These are phyloP conservation scores for Selenia dentaria DNA, from an alignment of 2,888 invertebrate species.

Conservation along the genomic window DNA sequence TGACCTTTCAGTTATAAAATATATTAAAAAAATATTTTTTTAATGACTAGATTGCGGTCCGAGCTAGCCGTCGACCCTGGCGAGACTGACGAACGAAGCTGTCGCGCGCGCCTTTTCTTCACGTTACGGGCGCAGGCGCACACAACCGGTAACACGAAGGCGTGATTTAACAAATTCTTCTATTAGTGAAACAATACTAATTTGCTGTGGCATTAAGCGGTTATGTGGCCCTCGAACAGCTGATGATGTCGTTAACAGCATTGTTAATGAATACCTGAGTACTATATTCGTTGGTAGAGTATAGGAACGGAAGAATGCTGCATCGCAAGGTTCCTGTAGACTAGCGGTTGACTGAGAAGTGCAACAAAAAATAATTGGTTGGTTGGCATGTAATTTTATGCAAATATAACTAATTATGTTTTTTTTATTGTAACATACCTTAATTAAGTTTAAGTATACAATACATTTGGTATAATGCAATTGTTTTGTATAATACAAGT, in stretches of 20 bases:
- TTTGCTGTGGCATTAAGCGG: slow-evolving; percentile 48
- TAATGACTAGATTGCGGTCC: slow-evolving; percentile 81
- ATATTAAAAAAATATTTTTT: slow-evolving; percentile 46
- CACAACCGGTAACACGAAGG: slow-evolving; percentile 75
- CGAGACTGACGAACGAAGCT: slow-evolving; percentile 69
- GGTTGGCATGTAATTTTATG: too few species aligned
- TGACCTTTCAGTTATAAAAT: slow-evolving; percentile 65
- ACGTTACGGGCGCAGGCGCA: slow-evolving; percentile 61
- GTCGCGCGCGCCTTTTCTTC: slow-evolving; percentile 80
- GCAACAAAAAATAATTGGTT: too few species aligned
- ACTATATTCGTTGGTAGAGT: background rate
- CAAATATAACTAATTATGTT: too few species aligned
- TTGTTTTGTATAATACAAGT: too few species aligned
- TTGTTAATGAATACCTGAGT: slow-evolving; percentile 6
- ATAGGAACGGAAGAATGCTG: background rate
- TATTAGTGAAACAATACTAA: slow-evolving; percentile 66
- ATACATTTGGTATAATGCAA: too few species aligned
- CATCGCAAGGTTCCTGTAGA: background rate
- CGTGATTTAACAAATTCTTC: slow-evolving; percentile 70
- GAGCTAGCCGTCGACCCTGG: slow-evolving; percentile 74
- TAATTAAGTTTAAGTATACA: too few species aligned
- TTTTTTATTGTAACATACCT: too few species aligned
- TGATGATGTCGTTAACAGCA: slow-evolving; percentile 35
- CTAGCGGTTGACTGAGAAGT: too few species aligned
- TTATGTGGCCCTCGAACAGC: slow-evolving; percentile 45